Evolutionary conservation across 1,140 invertebrate species (phyloP), one percentile per base, ranked within the genome.

Genomic region (Lepidurus packardi): DNA sequence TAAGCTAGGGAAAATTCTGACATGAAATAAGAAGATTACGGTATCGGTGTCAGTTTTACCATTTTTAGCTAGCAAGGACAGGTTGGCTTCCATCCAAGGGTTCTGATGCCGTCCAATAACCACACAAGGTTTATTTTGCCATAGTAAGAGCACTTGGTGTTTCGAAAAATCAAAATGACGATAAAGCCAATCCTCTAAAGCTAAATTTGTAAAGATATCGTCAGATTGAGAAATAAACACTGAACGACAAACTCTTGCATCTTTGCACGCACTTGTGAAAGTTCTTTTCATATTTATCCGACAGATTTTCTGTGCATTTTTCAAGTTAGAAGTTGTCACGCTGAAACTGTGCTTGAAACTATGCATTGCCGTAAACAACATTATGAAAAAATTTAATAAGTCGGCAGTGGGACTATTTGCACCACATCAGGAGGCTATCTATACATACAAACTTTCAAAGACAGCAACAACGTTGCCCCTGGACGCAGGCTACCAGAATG

Each of bases 71-170:
- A 92, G 81, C 4, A 89, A 86, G 77, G 86, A 80, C 0, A 94
- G 84, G 45, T 98, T 94, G 2, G 92, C 91, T 86, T 99, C 97
- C 24, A 92, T 84, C 92, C 96, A 99, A 1, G 96, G 95, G 86
- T 99, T 99, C 85, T 99, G 97, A 86, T 98, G 94, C 53, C 94
- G 88, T 1, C 98, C 98, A 83, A 99, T 92, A 0, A 99, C 96
- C 75, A 99, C 93, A 84, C 94, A 93, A 0, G 96, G 96, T 81
- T 92, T 88, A 86, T 98, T 99, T 75, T 90, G 87, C 94, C 95
- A 98, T 65, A 98, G 85, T 82, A 98, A 87, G 82, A 98, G 86
- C 0, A 97, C 85, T 84, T 94, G 92, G 81, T 94, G 90, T 77
- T 92, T 90, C 2, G 86, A 88, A 80, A 96, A 94, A 84, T 96